phyloP scores from a whole-genome alignment of 1,140 invertebrate species.

The Homarus americanus region DNA sequence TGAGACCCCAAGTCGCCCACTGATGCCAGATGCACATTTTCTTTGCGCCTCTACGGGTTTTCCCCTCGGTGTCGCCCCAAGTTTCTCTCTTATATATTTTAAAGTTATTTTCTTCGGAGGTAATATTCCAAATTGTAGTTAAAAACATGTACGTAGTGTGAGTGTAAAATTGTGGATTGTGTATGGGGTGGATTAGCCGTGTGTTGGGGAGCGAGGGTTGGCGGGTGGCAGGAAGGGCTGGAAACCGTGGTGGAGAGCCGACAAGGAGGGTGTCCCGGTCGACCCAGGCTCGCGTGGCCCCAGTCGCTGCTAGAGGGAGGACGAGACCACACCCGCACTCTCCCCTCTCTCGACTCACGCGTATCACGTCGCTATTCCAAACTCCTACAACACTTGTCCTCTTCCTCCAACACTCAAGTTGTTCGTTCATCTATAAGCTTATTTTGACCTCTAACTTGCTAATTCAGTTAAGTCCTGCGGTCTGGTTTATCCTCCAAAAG shows the following conservation, averaged over 20 bases:
- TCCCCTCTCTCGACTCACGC: conserved; percentile 67
- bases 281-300: conserved; percentile 1
- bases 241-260: background rate
- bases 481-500: background rate
- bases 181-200: background rate
- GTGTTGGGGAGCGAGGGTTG: background rate
- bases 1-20: background rate
- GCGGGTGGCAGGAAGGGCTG: background rate
- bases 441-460: conserved; percentile 3
- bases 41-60: background rate
- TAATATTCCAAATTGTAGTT: background rate
- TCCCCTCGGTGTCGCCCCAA: background rate
- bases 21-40: conserved; percentile 32
- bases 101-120: background rate
- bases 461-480: conserved; percentile 8
- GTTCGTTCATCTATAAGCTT: conserved; percentile 12
- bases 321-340: conserved; percentile 56
- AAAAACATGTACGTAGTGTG: background rate
- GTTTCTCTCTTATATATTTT: background rate
- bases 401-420: conserved; percentile 26
- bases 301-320: conserved; percentile 66
- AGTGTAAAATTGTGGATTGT: background rate
- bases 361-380: conserved; percentile 61
- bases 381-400: conserved; percentile 41
- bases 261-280: conserved; percentile 12